A percentile compares a stretch with the other conserved stretches of the same genome.
phyloP scores from a whole-genome alignment of 2,888 invertebrate species.

The Tanypteryx hageni region DNA sequence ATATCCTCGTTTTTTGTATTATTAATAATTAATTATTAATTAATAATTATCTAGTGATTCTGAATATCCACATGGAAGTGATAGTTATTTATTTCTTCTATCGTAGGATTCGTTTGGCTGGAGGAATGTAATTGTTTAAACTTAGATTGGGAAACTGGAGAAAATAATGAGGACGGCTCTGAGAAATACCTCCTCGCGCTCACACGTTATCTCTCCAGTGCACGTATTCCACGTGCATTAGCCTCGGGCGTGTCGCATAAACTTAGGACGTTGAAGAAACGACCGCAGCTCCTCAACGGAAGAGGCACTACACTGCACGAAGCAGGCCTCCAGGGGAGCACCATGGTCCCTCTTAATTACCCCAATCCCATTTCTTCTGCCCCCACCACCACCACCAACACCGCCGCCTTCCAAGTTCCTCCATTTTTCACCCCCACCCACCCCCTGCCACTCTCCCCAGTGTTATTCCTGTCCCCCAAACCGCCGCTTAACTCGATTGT shows the following conservation, averaged over 20 bases:
- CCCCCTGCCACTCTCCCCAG: not conserved
- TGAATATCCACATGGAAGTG: too few relatives aligned
- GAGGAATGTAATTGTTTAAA: not conserved
- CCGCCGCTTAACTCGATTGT: constrained; percentile 51
- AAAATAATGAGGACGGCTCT: not conserved
- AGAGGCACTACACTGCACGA: constrained; percentile 26
- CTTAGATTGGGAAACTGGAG: not conserved
- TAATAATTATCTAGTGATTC: too few relatives aligned
- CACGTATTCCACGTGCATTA: constrained; percentile 33
- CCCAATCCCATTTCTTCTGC: constrained; percentile 33
- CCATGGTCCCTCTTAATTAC: constrained; percentile 39
- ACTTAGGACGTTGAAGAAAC: constrained; percentile 30
- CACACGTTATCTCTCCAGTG: not conserved
- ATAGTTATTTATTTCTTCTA: too few relatives aligned
- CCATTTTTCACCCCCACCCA: not conserved
- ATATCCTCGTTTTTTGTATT: too few relatives aligned
- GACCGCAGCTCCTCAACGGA: constrained; percentile 1
- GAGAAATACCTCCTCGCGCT: not conserved
- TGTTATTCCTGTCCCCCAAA: constrained; percentile 45
- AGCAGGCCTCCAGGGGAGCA: not conserved
- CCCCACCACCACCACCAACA: not conserved
- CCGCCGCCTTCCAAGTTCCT: not conserved
- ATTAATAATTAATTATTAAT: too few relatives aligned
- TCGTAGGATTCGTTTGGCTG: too few relatives aligned
- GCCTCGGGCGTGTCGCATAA: constrained; percentile 31